Base-by-base conservation (phyloP, 2,888 invertebrate species). In the Euspilapteryx auroguttella region DNA sequence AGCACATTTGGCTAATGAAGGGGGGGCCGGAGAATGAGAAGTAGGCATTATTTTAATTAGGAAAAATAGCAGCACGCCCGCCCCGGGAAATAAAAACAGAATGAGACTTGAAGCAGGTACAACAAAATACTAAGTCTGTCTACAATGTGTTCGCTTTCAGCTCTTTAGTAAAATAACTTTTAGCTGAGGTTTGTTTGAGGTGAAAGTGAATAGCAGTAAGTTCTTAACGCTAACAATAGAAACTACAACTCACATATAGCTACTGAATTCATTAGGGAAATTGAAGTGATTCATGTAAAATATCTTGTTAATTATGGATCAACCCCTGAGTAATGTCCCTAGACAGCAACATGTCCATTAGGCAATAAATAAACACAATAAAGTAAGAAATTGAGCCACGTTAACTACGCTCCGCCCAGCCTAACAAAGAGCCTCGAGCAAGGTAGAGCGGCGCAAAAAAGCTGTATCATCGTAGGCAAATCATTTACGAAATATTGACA, bases 401-500 rank as follows among this genome's bases (percentile, higher is more conserved):
- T 55, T 53, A 49, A 47, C 51, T 39, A 39, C 40, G 51, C 58
- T 47, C 59, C 61, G 47, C 64, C 65, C 62, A 53, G 46, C 39
- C 43, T 49, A 62, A 61, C 66, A 29, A 61, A 47, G 56, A 47
- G 42, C 40, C 14, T 34, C 40, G 45, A 41, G 45, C 50, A 47
- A 58, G 61, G 58, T 51, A 49, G 45, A 45, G 40, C 40, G 5
- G 9, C 32, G 40, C 49, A 50, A 61, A 68, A 71, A 71, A 56
- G n/a, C n/a, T 48, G 69, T 66, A 50, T 47, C 58, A 57, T 75
- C 75, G 75, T 55, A 71, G 59, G 58, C 53, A 51, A 73, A 73
- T 68, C 69, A 69, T 73, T 75, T 73, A 75, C 71, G 66, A 65
- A 71, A 68, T 69, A 73, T 75, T 59, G 73, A 68, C 69, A 71